phyloP scores from a whole-genome alignment of 2,888 invertebrate genomes.

The Lymantria dispar region DNA sequence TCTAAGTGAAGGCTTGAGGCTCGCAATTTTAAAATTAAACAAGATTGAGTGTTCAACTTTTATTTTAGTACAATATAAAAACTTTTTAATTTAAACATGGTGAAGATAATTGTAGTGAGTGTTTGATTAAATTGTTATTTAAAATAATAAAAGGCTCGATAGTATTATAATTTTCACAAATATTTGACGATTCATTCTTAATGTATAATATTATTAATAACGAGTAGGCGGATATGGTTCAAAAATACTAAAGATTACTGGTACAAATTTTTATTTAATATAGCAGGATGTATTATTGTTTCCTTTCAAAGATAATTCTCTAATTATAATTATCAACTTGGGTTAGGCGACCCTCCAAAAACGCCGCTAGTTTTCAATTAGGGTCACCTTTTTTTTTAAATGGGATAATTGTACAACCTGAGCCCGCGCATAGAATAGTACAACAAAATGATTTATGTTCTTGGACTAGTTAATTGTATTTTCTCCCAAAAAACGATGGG shows the following conservation, averaged over 20 bases:
- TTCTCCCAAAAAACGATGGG: conserved; percentile 71
- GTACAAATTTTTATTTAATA: background rate
- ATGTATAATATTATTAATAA: too few relatives aligned
- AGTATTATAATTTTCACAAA: too few relatives aligned
- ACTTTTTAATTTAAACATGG: conserved; percentile 47
- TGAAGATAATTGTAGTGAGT: too few relatives aligned
- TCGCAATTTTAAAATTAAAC: conserved; percentile 76
- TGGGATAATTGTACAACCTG: conserved; percentile 75
- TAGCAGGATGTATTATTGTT: too few relatives aligned
- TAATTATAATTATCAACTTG: conserved; percentile 51
- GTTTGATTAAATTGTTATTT: too few relatives aligned
- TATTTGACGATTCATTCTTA: too few relatives aligned
- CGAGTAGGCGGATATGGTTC: conserved; percentile 24
- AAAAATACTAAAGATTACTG: background rate
- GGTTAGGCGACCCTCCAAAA: conserved; percentile 46
- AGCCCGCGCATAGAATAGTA: conserved; percentile 56
- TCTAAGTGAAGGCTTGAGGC: conserved; percentile 70
- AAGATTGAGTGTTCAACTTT: conserved; percentile 68
- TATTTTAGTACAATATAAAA: conserved; percentile 52
- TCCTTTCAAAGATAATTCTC: conserved; percentile 42
- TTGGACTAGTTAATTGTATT: conserved; percentile 79
- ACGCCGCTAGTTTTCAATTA: conserved; percentile 53
- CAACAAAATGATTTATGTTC: conserved; percentile 70
- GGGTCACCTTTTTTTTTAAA: conserved; percentile 65
- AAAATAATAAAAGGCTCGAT: too few relatives aligned